phyloP scores from a whole-genome alignment of 2,888 invertebrate species.

The Pseudanteris insignis region DNA sequence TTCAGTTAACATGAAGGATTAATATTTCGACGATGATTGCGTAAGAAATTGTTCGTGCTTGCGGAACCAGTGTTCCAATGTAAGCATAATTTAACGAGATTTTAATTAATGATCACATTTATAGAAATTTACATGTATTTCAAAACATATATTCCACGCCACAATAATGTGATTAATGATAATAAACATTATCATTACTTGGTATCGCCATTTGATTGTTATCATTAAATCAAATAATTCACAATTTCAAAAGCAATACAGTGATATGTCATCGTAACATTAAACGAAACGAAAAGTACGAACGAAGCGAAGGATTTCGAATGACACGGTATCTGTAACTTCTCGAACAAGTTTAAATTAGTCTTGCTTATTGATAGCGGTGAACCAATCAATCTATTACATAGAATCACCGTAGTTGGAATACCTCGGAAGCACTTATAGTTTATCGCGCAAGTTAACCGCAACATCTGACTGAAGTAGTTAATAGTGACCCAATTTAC shows the following conservation, averaged over 20 bases:
- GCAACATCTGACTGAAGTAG: slow-evolving; percentile 22
- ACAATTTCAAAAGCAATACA: no score
- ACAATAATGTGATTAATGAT: no score
- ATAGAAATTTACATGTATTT: slow-evolving; percentile 5
- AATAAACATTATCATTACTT: no score
- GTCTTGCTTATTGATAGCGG: slow-evolving; percentile 26
- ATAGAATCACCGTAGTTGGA: slow-evolving; percentile 37
- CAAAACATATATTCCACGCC: no score
- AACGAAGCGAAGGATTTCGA: neutral
- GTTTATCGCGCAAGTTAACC: slow-evolving; percentile 34
- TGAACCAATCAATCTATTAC: slow-evolving; percentile 37
- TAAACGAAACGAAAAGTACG: neutral
- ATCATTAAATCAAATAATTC: no score
- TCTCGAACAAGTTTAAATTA: slow-evolving; percentile 28
- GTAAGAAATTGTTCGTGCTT: slow-evolving; percentile 11
- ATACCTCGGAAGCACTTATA: slow-evolving; percentile 35
- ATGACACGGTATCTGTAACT: slow-evolving; percentile 18
- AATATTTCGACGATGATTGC: slow-evolving; percentile 16
- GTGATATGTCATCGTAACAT: no score
- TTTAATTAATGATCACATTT: slow-evolving; percentile 16
- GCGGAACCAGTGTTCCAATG: neutral
- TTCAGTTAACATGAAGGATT: slow-evolving; percentile 1
- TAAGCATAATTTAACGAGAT: slow-evolving; percentile 1
- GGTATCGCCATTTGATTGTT: no score
- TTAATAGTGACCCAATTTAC: slow-evolving; percentile 15